Evolutionary conservation across 2,797 vertebrate species (phyloP), one percentile per base, ranked within the genome.

Genomic region (Gorsachius magnificus): DNA sequence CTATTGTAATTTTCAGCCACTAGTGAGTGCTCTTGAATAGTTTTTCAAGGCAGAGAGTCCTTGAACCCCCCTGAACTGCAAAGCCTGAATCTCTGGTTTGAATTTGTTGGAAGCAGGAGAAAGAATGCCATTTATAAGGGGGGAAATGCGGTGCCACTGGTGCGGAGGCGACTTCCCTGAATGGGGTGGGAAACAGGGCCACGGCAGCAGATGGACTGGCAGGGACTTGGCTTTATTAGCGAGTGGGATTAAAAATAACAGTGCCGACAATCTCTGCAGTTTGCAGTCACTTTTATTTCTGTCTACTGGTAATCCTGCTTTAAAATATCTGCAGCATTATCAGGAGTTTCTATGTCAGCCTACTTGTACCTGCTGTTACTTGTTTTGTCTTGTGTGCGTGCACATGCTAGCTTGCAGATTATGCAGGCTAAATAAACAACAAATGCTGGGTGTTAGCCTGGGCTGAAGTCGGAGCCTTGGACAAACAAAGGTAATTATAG

Each of bases 21-120:
- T 99, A 99, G 99, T 98, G 98, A 98, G 98, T 99, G 99, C 99
- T 99, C 98, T 99, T 99, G 98, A 98, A 98, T 98, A 99, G 98
- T 92, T 98, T 98, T 98, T 98, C 95, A 79, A 94, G 93, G 74
- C 76, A 82, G 28, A 54, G 66, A 87, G 81, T 63, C 93, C 85
- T 95, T 95, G 95, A 95, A 83, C 89, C 91, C 68, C 90, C 25
- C 72, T 61, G 93, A 96, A 81, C 54, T 15, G 87, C 64, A 24
- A 61, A 94, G 81, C 57, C 89, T 77, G 79, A 94, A 96, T 53
- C 93, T 98, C 97, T 97, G 97, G 77, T 97, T 98, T 96, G 95
- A 93, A 97, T 98, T 98, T 97, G 93, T 70, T 93, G 54, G 78
- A 91, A 96, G 93, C 90, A 80, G 96, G 94, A 97, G 96, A 97